Evolutionary conservation across 2,113 vertebrate species (phyloP).

Genomic region (Nipponia nippon): DNA sequence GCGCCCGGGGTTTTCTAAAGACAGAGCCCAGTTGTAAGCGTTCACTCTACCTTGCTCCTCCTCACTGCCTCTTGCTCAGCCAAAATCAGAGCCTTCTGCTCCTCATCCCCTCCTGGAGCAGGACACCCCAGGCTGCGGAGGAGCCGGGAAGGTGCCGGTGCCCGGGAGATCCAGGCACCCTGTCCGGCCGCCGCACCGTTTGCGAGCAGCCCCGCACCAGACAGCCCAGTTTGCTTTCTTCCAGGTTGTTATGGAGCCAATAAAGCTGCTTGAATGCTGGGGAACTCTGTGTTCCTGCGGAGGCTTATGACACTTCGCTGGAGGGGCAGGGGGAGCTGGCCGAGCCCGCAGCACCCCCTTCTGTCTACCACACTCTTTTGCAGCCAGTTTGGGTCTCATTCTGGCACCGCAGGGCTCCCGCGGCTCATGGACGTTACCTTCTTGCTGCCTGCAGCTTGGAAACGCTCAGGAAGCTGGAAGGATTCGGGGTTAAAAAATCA

Average conservation of each 20-base stretch:
- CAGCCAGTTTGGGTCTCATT: not conserved
- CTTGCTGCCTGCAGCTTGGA: not conserved
- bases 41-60: slow-evolving; percentile 59
- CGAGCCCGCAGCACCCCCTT: slow-evolving; percentile 59
- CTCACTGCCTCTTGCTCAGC: slow-evolving; percentile 41
- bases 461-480: not conserved
- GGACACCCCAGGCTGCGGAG: not conserved
- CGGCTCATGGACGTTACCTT: not conserved
- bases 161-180: not conserved
- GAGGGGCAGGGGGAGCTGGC: not conserved
- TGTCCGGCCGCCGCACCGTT: not conserved
- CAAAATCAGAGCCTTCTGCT: slow-evolving; percentile 43
- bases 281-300: not conserved
- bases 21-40: slow-evolving; percentile 11
- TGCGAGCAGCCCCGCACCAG: not conserved
- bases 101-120: slow-evolving; percentile 41
- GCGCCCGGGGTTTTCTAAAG: not conserved
- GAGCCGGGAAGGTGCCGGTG: not conserved
- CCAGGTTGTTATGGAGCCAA: slow-evolving; percentile 33
- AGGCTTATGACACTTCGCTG: not conserved
- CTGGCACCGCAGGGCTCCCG: rapidly evolving
- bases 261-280: not conserved
- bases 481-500: not conserved
- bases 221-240: slow-evolving; percentile 17
- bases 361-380: not conserved